Evolutionary conservation across 2,797 vertebrate genomes (phyloP).

Genomic region (Hemitrygon akajei): DNA sequence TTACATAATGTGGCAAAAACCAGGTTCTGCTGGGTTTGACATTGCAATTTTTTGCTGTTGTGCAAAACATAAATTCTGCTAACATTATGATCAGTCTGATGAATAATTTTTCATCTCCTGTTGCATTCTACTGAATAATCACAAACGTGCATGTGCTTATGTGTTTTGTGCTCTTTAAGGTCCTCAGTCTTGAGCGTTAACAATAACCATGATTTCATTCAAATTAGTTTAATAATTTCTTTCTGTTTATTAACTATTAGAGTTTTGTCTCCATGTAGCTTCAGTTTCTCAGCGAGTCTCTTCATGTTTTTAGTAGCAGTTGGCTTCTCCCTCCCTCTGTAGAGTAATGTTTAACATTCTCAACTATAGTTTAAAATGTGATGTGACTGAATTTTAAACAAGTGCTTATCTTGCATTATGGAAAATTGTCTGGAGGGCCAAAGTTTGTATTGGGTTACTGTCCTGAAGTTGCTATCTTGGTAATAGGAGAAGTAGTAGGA

Average conservation of each 20-base stretch:
- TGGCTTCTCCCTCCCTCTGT: background rate
- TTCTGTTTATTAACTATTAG: background rate
- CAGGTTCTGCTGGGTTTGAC: background rate
- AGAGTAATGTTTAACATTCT: background rate
- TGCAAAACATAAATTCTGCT: background rate
- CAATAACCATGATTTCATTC: background rate
- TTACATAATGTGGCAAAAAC: conserved; percentile 10
- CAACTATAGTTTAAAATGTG: background rate
- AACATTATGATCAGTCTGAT: background rate
- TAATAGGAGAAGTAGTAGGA: background rate
- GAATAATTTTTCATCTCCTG: background rate
- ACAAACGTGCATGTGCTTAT: background rate
- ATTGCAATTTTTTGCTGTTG: background rate
- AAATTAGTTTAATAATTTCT: background rate
- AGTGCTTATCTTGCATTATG: background rate
- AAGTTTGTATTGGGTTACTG: background rate
- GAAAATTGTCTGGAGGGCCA: background rate
- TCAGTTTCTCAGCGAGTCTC: background rate
- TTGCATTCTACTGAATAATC: background rate
- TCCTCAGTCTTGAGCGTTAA: background rate
- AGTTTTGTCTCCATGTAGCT: background rate
- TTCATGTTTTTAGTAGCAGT: background rate
- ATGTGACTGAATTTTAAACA: background rate
- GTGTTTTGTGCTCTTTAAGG: background rate
- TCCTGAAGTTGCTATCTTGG: background rate